Base-by-base conservation (phyloP, 2,113 vertebrate genomes). In the Hucho hucho region DNA sequence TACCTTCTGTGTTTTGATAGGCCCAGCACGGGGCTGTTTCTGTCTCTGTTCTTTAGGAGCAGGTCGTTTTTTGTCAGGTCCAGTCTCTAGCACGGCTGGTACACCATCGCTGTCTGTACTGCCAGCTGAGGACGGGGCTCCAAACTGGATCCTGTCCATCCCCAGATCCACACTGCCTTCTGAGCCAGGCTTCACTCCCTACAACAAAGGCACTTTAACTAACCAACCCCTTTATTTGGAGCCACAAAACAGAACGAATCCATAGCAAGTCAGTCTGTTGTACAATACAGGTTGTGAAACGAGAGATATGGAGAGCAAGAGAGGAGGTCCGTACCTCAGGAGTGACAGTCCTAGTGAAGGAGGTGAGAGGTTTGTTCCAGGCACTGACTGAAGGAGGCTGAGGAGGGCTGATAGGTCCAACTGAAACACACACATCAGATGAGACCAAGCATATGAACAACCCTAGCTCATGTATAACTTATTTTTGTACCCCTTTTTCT, bases 1-100 rank as follows among this genome's bases (percentile, higher is more conserved):
- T 92, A 98, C 98, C 95, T 99, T 99, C 83, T 97, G 98, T 73
- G 96, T 93, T 93, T 99, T 99, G 89, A 98, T 97, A 66, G 98
- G 96, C 58, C 96, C 97, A 75, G 96, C 96, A 9, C 98, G 95
- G 68, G 96, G 94, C 83, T 96, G 97, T 81, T 98, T 99, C 77
- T 98, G 97, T 71, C 97, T 94, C 79, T 99, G 98, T 80, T 99
- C 98, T 93, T 99, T 99, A 3, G 98, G 98, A 86, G 98, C 96
- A 29, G 96, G 95, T 26, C 97, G 89, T 79, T 96, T 98, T 83
- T 91, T 92, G 72, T 98, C 96, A 18, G 92, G 77, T n/a, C 82
- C 76, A 70, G 94, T 95, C 83, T 99, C 98, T 14, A 95, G 91
- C 81, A 97, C 85, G 0, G 92, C 90, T 3, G 96, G 94, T 32